phyloP scores from a whole-genome alignment of 1,140 invertebrate genomes.

The Apis dorsata region DNA sequence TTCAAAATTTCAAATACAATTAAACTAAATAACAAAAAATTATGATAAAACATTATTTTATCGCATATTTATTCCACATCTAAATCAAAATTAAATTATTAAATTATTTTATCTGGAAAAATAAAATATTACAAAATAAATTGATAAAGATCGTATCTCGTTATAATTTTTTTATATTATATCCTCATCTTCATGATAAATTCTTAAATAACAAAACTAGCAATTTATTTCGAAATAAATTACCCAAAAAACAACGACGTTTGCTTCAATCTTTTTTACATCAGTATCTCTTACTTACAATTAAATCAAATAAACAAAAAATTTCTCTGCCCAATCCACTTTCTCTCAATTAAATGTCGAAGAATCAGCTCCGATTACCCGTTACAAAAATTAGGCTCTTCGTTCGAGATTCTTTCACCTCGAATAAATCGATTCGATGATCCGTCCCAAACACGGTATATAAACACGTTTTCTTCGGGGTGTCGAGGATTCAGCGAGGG shows the following conservation, averaged over 20 bases:
- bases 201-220: background rate
- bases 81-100: no score
- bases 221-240: no score
- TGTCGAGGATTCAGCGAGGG: slow-evolving; percentile 19
- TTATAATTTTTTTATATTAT: no score
- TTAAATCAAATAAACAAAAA: background rate
- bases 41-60: no score
- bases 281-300: background rate
- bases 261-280: background rate
- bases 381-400: background rate
- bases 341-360: background rate
- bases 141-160: no score
- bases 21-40: no score
- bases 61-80: no score
- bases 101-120: no score
- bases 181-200: no score
- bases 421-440: background rate
- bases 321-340: background rate
- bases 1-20: no score
- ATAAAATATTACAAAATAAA: no score
- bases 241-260: background rate
- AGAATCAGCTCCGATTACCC: background rate
- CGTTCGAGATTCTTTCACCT: background rate
- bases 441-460: slow-evolving; percentile 34
- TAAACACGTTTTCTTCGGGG: slow-evolving; percentile 53